Base-by-base conservation (phyloP, 2,797 vertebrate genomes). In the Aphelocoma californica region DNA sequence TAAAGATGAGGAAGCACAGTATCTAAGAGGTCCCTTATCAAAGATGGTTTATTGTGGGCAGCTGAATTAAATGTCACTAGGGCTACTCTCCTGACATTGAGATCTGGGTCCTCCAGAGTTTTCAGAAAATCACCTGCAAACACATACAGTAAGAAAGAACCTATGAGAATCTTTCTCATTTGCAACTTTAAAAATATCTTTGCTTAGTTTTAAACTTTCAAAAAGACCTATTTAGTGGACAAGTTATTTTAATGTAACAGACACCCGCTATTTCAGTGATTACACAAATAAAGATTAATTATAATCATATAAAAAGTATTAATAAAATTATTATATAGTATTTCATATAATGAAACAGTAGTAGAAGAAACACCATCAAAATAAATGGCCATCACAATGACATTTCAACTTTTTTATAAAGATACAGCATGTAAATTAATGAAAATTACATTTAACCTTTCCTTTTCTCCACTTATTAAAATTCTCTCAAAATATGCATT, bases 51-150 rank as follows among this genome's bases (percentile, higher is more conserved):
- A 95, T 99, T 99, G 97, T 99, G 99, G 86, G 99, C 99, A 91
- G 98, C 99, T 28, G 99, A 99, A 95, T 99, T 99, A 92, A 99
- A 99, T 12, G 99, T 99, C 91, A 99, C 99, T 92, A 99, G 98
- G 79, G 98, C 98, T 62, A 99, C 99, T 96, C 99, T 98, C 96
- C 99, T 98, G 78, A 99, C 99, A 83, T 99, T 99, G 91, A 99
- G 98, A 97, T 99, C 99, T 14, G 98, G 99, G 92, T 99, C 99
- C 96, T 99, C 99, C 97, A 99, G 96, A 5, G 98, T 99, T 97
- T 99, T 99, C 81, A 99, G 97, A 95, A 99, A 99, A 96, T 99
- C 98, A 96, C 99, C 99, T 99, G 90, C 80, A 97, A 94, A 79
- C 48, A 47, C 3, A 9, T 8, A 81, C 14, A 91, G 44, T 87